Base-by-base conservation (phyloP, 1,140 invertebrate genomes). In the Eumaeus atala region DNA sequence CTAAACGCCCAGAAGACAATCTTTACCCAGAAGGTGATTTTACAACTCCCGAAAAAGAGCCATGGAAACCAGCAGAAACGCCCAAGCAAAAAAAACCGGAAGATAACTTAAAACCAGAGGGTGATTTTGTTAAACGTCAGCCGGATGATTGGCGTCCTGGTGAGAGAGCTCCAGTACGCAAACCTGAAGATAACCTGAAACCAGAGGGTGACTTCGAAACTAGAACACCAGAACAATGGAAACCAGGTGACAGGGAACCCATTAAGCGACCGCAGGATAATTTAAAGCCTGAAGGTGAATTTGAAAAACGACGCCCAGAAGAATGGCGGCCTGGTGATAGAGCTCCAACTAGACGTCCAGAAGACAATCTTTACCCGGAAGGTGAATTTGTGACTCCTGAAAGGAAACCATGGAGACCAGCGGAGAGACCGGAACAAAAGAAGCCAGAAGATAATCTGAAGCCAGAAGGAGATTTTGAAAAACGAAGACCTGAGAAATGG, bases 1-100 rank as follows among this genome's bases (percentile, higher is more conserved):
- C 64, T 67, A 49, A 70, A 71, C 35, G 84, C 48, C 90, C 88
- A 3, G 66, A 85, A 53, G 90, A 91, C 59, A 92, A 92, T 74
- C 65, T 92, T 1, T 87, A 78, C 62, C 84, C 89, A 0, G 92
- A 92, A 76, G 92, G 91, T 51, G 84, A 90, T 8, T 92, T 77
- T 89, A 66, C 72, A 74, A 62, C 89, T 17, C 60, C 63, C 79
- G 1, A 84, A 87, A 64, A 79, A 82, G 38, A 81, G 80, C 14
- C 75, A 79, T 87, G 79, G 63, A 66, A 69, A 35, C 88, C 87
- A 9, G 87, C 79, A 16, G 89, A 89, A 56, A 62, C 83, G n/a
- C 86, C 73, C 7, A 48, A 77, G 37, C 89, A 88, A 38, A 90
- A 87, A 40, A 90, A 87, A 67, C 91, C 90, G 0, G 57, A 85